These are phyloP conservation scores for Chrysemys picta DNA, from an alignment of 2,113 vertebrate genomes.

Conservation along the genomic window DNA sequence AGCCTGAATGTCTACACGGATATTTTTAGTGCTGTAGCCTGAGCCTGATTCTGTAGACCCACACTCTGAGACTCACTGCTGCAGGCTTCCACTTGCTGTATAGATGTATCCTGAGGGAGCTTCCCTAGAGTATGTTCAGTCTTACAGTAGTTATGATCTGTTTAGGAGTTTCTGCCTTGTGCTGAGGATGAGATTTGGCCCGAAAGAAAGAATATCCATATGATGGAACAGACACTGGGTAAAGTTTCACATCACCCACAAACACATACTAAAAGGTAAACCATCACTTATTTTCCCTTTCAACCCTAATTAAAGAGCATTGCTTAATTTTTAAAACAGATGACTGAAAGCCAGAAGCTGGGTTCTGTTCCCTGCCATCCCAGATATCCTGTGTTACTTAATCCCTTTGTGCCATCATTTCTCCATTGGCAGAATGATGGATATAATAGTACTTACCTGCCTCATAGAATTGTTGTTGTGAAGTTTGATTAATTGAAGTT, in stretches of 20 bases:
- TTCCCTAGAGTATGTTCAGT: no score
- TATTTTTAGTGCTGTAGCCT: no score
- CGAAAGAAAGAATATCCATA: no score
- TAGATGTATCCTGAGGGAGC: no score
- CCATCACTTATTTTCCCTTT: neutral
- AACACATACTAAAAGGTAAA: neutral
- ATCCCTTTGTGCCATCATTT: neutral
- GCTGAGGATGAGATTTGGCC: no score
- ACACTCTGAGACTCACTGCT: no score
- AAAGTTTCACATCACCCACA: neutral
- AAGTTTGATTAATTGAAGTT: neutral
- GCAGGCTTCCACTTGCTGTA: no score
- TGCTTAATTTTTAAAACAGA: neutral
- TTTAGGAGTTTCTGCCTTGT: no score
- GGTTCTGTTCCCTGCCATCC: neutral
- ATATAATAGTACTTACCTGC: neutral
- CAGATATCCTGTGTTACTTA: neutral
- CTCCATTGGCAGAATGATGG: fast-evolving
- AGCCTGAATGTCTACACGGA: no score
- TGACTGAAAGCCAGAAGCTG: neutral
- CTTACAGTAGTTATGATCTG: no score
- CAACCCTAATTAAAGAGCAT: neutral
- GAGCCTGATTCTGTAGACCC: no score
- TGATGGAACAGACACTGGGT: no score
- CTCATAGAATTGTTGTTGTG: neutral